Conservation (phyloP, 1,140 invertebrate species). For the Gonatopus flavifemur region DNA sequence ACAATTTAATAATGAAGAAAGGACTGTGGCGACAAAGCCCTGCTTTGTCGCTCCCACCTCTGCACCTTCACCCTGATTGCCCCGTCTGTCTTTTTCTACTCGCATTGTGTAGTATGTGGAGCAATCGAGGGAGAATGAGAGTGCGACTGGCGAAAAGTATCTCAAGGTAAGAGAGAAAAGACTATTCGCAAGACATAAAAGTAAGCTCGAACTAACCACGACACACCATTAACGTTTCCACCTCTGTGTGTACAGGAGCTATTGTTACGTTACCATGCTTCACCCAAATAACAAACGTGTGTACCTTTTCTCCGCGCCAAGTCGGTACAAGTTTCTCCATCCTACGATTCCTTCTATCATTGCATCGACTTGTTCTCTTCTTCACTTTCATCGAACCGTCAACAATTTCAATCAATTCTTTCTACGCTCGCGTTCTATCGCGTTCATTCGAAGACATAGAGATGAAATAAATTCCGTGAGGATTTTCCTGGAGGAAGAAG, state of each 20-base stretch:
- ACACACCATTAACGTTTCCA: conserved; percentile 49
- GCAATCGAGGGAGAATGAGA: too few species aligned
- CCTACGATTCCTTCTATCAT: neutral
- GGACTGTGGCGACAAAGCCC: conserved; percentile 36
- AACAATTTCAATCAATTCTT: too few species aligned
- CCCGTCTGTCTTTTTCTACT: conserved; percentile 15
- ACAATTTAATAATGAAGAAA: conserved; percentile 51
- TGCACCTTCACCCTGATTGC: conserved; percentile 4
- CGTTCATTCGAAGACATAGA: too few species aligned
- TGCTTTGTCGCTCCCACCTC: conserved; percentile 13
- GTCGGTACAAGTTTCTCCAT: neutral
- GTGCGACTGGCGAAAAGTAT: conserved; percentile 8
- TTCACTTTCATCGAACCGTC: neutral
- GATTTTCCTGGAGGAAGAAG: too few species aligned
- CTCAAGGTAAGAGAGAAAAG: conserved; percentile 18
- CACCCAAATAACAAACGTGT: conserved; percentile 29
- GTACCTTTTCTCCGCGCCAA: conserved; percentile 15
- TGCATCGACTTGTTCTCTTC: conserved; percentile 3
- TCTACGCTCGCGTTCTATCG: too few species aligned
- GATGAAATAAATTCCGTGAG: too few species aligned
- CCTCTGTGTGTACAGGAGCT: conserved; percentile 21
- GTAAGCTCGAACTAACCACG: conserved; percentile 47
- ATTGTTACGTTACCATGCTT: conserved; percentile 28
- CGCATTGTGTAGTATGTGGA: too few species aligned
- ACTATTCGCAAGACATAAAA: conserved; percentile 44